Evolutionary conservation across 1,140 invertebrate species (phyloP), one percentile per base, ranked within the genome.

Genomic region (Ceratosolen fusciceps): DNA sequence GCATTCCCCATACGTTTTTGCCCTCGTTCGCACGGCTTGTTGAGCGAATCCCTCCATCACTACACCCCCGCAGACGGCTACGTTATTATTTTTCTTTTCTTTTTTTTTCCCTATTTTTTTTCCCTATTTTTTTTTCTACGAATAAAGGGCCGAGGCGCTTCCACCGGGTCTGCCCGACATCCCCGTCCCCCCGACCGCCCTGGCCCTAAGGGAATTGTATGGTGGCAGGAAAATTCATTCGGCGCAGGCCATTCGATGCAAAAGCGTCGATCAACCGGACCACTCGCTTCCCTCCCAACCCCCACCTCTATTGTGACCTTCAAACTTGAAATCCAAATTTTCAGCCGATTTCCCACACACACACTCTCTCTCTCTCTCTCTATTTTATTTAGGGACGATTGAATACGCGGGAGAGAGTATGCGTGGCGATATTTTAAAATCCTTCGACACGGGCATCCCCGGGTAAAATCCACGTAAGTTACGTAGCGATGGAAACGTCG

Each of bases 21-120:
- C 60, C 14, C 31, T 65, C 60, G n/a, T 65, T 65, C 37, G 60
- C 60, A 65, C 34, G 60, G 5, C 60, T 65, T 65, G 60, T 65
- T 65, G 34, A 65, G 60, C 60, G n/a, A 37, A 65, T 65, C 31
- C 19, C 49, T n/a, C n/a, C n/a, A n/a, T n/a, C n/a, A n/a, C n/a
- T n/a, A n/a, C n/a, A n/a, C n/a, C n/a, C n/a, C n/a, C n/a, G n/a
- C n/a, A n/a, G n/a, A n/a, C n/a, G n/a, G n/a, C n/a, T n/a, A n/a
- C n/a, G n/a, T n/a, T n/a, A n/a, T n/a, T n/a, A n/a, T n/a, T n/a
- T n/a, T n/a, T n/a, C n/a, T n/a, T n/a, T n/a, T n/a, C n/a, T n/a
- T n/a, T n/a, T n/a, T n/a, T n/a, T n/a, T n/a, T n/a, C n/a, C n/a
- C n/a, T n/a, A n/a, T n/a, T n/a, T n/a, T n/a, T n/a, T n/a, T n/a